Conservation (phyloP, 2,797 vertebrate genomes). For the Fundulus diaphanus region DNA sequence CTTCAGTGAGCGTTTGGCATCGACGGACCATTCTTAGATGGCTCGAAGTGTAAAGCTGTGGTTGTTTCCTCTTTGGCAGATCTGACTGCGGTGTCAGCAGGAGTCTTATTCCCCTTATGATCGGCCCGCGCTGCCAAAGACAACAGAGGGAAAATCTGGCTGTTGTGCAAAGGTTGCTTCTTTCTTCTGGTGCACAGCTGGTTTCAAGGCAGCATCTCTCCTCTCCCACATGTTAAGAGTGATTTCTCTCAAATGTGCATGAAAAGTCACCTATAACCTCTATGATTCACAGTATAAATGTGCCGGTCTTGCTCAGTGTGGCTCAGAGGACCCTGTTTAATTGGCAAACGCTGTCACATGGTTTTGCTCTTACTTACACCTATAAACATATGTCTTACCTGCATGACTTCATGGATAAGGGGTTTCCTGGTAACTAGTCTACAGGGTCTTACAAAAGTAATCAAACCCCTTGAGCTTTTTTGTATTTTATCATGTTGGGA, state of each 20-base stretch:
- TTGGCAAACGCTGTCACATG: conserved; percentile 25
- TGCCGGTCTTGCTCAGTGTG: conserved; percentile 38
- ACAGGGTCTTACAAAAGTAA: not conserved
- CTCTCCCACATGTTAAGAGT: conserved; percentile 23
- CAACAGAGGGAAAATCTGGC: conserved; percentile 32
- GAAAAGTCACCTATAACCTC: conserved; percentile 28
- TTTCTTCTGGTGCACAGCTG: conserved; percentile 47
- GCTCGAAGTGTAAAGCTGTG: conserved; percentile 51
- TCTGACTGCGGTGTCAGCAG: conserved; percentile 44
- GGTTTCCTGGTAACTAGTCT: not conserved
- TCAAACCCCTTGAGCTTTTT: not conserved
- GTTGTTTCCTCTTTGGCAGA: conserved; percentile 58
- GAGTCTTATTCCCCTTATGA: conserved; percentile 38
- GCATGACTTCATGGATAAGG: not conserved
- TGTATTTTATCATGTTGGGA: not conserved
- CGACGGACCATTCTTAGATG: conserved; percentile 27
- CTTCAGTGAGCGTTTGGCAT: conserved; percentile 43
- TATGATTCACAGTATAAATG: conserved; percentile 9
- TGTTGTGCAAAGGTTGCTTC: conserved; percentile 32
- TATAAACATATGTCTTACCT: not conserved
- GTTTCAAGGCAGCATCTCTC: conserved; percentile 32
- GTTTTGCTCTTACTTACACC: conserved; percentile 23
- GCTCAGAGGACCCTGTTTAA: conserved; percentile 34
- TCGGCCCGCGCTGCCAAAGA: conserved; percentile 46
- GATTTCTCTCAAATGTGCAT: conserved; percentile 10